Evolutionary conservation across 2,113 vertebrate species (phyloP).

Genomic region (Sinocyclocheilus maitianheensis): DNA sequence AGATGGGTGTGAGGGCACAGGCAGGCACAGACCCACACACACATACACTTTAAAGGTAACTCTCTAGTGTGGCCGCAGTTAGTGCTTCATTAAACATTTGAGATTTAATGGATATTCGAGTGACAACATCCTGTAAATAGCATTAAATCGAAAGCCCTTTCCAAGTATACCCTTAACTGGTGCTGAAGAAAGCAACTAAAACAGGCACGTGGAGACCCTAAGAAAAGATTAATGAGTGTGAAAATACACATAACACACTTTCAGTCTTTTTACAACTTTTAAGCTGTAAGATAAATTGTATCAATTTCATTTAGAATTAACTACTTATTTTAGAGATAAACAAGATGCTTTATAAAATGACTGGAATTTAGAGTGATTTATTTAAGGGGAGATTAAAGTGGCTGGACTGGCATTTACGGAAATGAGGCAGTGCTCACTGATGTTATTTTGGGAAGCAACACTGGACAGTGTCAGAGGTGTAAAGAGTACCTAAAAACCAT

Average conservation of each 20-base stretch:
- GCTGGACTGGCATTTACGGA: conserved; percentile 3
- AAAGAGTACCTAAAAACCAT: no score
- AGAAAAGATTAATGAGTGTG: neutral
- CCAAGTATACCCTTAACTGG: neutral
- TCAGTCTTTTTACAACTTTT: neutral
- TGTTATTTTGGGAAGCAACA: conserved; percentile 23
- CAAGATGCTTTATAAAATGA: neutral
- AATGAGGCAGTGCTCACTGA: neutral
- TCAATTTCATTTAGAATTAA: neutral
- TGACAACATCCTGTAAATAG: conserved; percentile 35
- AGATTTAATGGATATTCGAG: conserved; percentile 1
- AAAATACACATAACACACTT: neutral
- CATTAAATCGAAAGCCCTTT: conserved; percentile 13
- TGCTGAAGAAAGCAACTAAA: neutral
- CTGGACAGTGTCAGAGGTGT: neutral
- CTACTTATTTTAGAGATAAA: neutral
- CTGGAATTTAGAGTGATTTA: conserved; percentile 11
- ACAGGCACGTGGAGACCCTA: neutral
- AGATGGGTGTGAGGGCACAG: neutral
- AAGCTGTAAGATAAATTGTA: neutral
- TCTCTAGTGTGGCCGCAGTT: neutral
- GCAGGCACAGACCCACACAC: neutral
- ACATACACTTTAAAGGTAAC: neutral
- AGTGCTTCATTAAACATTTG: conserved; percentile 22
- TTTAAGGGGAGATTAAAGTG: neutral